Evolutionary conservation across 1,140 invertebrate genomes (phyloP), one percentile per base, ranked within the genome.

Genomic region (Campodea augens): DNA sequence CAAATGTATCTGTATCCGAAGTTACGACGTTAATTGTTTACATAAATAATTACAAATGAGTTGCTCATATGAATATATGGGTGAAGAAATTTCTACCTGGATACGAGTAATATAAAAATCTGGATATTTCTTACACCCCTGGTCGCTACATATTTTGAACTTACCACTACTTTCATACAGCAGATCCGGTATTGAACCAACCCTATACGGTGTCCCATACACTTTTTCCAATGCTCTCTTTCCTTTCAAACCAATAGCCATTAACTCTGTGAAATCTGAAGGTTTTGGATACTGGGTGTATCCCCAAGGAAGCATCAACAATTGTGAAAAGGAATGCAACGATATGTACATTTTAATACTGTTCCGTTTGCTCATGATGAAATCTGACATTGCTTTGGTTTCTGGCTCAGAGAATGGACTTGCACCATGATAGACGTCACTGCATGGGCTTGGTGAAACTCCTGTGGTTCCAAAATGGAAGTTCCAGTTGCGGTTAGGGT

Each of bases 351-450:
- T 73, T 52, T 77, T 74, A 1, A 81, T 50, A 13, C 70, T 50
- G 58, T 67, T 62, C 61, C 57, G 52, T 2, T 72, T 64, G 1
- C 67, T 54, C 49, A 72, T 52, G 10, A 72, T 65, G 51, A 72
- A 72, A 56, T 77, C 74, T 5, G 72, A 66, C 27, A 82, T 69
- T 1, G 85, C 80, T 55, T 66, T 68, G 3, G 85, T 86, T 64
- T 97, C 92, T 0, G 84, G 81, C 65, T 97, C 92, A 0, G 88
- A 93, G 60, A 95, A 95, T 0, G 89, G 72, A 4, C 66, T 61
- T 0, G 72, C 67, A 13, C 93, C 92, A 15, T 80, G 74, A 60
- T 82, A 98, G 1, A 79, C 87, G 49, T 92, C 84, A 20, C 77
- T 75, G 59, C 92, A 97, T 0, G 83, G 82, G 61, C 87, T 79